Percentiles rank a stretch among this genome's conserved stretches.
Conservation (phyloP, 35 echinoderm and acorn worm species). For the Diadema setosum region DNA sequence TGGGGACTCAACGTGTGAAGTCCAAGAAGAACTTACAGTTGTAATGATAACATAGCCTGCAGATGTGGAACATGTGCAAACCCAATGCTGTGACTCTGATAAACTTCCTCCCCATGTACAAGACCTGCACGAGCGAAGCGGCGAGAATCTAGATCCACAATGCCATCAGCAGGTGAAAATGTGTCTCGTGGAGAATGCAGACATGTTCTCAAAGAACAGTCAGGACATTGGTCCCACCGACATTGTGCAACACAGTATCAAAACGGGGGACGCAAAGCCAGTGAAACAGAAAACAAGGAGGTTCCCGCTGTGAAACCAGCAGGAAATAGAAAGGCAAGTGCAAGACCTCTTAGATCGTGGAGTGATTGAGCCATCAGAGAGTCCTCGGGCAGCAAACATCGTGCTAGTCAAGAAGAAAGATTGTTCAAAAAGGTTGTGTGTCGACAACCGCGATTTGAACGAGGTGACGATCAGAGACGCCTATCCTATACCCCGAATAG, state of each 20-base stretch:
- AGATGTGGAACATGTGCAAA: not conserved
- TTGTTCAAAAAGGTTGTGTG: slow-evolving; percentile 41
- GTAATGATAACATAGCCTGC: not conserved
- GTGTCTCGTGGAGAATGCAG: not conserved
- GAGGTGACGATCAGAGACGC: not conserved
- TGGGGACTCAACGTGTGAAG: not conserved
- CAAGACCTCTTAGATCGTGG: too few species aligned
- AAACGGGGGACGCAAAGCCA: not conserved
- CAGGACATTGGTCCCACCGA: not conserved
- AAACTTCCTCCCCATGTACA: not conserved
- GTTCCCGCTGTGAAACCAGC: not conserved
- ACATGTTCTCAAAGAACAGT: not conserved
- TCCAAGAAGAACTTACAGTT: not conserved
- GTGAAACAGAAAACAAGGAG: not conserved
- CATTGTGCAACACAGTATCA: slow-evolving; percentile 19
- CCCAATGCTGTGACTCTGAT: not conserved
- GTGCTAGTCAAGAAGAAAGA: slow-evolving; percentile 65
- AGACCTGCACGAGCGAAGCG: not conserved
- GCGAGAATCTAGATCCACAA: not conserved
- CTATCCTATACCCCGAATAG: not conserved
- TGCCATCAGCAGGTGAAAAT: not conserved
- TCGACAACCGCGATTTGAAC: slow-evolving; percentile 25
- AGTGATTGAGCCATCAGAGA: slow-evolving; percentile 22
- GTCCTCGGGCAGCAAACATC: too few species aligned
- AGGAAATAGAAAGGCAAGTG: not conserved